Conservation (phyloP, 2,113 vertebrate species). For the Apodemus sylvaticus region DNA sequence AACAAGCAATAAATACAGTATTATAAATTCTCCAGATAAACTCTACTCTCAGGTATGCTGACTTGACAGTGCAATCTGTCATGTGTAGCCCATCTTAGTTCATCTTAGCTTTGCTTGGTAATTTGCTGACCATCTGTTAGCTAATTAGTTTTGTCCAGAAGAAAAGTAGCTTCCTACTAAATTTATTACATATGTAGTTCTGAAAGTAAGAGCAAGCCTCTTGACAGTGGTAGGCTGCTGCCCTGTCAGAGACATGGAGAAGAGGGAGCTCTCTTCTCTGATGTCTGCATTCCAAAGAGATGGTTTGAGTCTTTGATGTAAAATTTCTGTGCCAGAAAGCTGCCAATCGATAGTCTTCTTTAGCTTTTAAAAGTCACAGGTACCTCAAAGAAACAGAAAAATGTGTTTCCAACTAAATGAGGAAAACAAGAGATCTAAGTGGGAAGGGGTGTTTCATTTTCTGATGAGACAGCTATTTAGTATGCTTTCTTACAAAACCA, state of each 20-base stretch:
- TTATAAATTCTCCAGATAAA: constrained; percentile 31
- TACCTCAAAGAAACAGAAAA: neutral
- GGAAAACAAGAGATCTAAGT: neutral
- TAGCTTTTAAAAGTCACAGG: neutral
- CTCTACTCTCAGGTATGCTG: neutral
- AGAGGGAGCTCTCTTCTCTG: neutral
- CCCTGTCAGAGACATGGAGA: neutral
- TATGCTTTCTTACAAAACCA: neutral
- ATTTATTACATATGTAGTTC: constrained; percentile 16
- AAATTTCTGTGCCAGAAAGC: neutral
- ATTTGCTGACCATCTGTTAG: constrained; percentile 38
- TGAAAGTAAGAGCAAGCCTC: neutral
- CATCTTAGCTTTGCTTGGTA: neutral
- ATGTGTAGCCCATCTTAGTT: neutral
- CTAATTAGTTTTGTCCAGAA: constrained; percentile 29
- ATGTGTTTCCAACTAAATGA: constrained; percentile 13
- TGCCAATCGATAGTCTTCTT: neutral
- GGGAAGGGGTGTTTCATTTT: neutral
- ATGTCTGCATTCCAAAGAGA: constrained; percentile 25
- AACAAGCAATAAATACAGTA: neutral
- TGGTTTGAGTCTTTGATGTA: neutral
- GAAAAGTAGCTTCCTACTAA: constrained; percentile 1
- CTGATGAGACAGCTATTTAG: neutral
- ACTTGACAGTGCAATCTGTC: neutral
- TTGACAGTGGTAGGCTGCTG: neutral